Conservation (phyloP, 2,888 invertebrate species). For the Ormyrus nitidulus region DNA sequence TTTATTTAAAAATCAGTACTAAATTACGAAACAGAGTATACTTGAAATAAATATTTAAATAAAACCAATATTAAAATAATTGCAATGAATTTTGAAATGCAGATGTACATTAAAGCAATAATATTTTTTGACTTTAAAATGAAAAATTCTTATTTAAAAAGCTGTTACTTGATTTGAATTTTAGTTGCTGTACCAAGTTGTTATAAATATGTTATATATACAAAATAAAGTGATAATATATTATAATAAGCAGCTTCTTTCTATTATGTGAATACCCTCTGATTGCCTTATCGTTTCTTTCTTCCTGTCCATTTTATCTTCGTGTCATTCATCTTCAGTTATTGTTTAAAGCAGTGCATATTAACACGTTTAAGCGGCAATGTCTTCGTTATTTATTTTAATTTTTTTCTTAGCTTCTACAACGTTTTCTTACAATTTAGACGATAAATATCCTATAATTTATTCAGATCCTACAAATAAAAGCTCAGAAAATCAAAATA, state of each 20-base stretch:
- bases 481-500: slow-evolving; percentile 3
- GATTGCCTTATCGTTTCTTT: slow-evolving; percentile 63
- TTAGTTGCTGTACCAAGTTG: too few species aligned
- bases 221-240: too few species aligned
- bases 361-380: slow-evolving; percentile 7
- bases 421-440: slow-evolving; percentile 62
- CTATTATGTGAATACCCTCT: not conserved
- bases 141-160: too few species aligned
- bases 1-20: slow-evolving; percentile 2
- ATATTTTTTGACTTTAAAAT: too few species aligned
- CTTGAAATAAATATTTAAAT: not conserved
- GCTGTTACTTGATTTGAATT: too few species aligned
- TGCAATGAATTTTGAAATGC: too few species aligned
- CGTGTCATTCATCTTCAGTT: too few species aligned
- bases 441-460: slow-evolving; percentile 57
- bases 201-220: too few species aligned
- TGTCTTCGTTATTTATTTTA: not conserved
- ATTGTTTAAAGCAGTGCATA: not conserved
- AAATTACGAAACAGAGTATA: slow-evolving; percentile 13
- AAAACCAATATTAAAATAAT: too few species aligned
- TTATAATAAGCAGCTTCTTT: not conserved
- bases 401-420: not conserved
- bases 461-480: slow-evolving; percentile 40
- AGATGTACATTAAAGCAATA: too few species aligned
- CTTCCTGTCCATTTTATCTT: slow-evolving; percentile 59